Evolutionary conservation across 2,797 vertebrate genomes (phyloP).

Genomic region (Petrocephalus schoutedeni): DNA sequence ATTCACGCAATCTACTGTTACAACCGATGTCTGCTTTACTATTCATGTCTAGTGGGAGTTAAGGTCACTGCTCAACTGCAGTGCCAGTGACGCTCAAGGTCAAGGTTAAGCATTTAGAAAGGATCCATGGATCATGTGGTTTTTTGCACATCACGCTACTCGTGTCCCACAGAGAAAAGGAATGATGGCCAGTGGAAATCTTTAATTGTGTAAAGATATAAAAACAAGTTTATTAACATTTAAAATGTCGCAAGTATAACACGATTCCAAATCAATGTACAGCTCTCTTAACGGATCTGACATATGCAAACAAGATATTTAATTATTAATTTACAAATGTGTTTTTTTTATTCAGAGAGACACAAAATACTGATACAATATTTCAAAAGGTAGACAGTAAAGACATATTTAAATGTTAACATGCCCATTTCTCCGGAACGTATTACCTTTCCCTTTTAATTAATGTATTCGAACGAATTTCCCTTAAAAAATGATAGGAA

Average conservation of each 20-base stretch:
- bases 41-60: slow-evolving; percentile 24
- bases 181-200: slow-evolving; percentile 10
- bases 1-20: neutral
- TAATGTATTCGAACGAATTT: neutral
- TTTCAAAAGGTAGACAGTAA: neutral
- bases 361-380: neutral
- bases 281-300: neutral
- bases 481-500: neutral
- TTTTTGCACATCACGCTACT: slow-evolving; percentile 12
- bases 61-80: slow-evolving; percentile 31
- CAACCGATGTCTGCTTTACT: slow-evolving; percentile 17
- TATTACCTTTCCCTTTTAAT: neutral
- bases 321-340: slow-evolving; percentile 27
- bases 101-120: slow-evolving; percentile 53
- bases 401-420: slow-evolving; percentile 4
- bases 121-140: slow-evolving; percentile 26
- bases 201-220: neutral
- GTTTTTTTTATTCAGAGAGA: slow-evolving; percentile 39
- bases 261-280: neutral
- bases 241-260: neutral
- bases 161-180: neutral
- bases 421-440: neutral
- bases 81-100: slow-evolving; percentile 50
- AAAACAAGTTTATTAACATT: slow-evolving; percentile 2
- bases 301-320: neutral